A percentile compares a stretch with the other conserved stretches of the same genome.
phyloP scores from a whole-genome alignment of 2,797 vertebrate species.

The Cynopterus sphinx region DNA sequence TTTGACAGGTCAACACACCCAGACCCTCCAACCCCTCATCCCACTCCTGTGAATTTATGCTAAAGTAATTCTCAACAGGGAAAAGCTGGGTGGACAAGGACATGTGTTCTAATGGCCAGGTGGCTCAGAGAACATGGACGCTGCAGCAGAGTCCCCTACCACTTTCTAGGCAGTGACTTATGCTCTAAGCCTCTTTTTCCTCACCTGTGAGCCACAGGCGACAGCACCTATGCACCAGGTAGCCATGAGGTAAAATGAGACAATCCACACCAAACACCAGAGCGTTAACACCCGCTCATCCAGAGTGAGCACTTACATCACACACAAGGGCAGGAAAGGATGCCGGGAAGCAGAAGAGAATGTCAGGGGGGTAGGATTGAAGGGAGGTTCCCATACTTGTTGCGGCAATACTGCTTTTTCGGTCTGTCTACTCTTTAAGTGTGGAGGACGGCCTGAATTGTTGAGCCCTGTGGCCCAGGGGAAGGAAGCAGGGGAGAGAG shows the following conservation, averaged over 20 bases:
- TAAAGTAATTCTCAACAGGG: not conserved
- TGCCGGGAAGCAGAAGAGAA: not conserved
- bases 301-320: not conserved
- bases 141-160: not conserved
- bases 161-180: not conserved
- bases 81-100: not conserved
- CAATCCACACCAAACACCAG: too few species aligned
- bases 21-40: not conserved
- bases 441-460: not conserved
- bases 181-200: not conserved
- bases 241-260: not conserved
- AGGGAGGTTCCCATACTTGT: not conserved
- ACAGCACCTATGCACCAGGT: not conserved
- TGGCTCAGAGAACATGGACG: not conserved
- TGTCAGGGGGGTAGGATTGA: not conserved
- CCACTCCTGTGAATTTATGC: not conserved
- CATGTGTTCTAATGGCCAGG: not conserved
- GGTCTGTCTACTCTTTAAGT: not conserved
- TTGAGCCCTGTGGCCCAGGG: not conserved
- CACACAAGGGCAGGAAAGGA: not conserved
- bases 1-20: not conserved
- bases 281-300: not conserved
- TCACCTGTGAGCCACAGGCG: not conserved
- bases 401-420: not conserved
- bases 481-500: not conserved